Evolutionary conservation across 2,113 vertebrate genomes (phyloP).

Genomic region (Emydocephalus ijimae): DNA sequence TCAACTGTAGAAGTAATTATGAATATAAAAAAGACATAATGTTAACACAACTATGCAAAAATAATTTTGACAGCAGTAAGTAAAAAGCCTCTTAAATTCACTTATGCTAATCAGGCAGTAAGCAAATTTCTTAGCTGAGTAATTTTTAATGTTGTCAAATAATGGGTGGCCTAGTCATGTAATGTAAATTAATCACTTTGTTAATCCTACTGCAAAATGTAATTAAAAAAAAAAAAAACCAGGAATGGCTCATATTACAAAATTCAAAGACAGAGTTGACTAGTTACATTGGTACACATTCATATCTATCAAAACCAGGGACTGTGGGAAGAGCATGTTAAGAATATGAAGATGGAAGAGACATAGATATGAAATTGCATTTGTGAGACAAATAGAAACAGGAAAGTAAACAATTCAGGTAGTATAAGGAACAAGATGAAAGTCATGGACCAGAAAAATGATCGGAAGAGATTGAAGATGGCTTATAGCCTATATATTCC

Average conservation of each 20-base stretch:
- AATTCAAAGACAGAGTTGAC: not conserved
- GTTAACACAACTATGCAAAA: not conserved
- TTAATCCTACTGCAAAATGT: conserved; percentile 9
- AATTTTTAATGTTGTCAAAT: conserved; percentile 6
- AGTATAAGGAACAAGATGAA: not conserved
- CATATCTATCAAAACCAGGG: not conserved
- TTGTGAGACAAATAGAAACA: not conserved
- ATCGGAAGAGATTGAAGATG: not conserved
- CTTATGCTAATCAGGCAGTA: conserved; percentile 10
- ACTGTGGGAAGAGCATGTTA: not conserved
- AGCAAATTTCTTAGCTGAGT: conserved; percentile 12
- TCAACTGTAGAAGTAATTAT: not conserved
- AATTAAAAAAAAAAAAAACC: not conserved
- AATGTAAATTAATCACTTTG: conserved; percentile 3
- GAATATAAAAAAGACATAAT: not conserved
- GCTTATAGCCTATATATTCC: not conserved
- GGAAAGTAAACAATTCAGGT: not conserved
- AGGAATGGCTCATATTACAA: not conserved
- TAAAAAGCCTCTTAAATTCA: conserved; percentile 15
- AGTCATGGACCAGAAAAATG: not conserved
- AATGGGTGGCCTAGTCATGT: conserved; percentile 12
- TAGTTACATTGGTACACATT: not conserved
- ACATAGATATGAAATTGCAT: not conserved
- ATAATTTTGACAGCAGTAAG: not conserved
- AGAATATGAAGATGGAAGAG: not conserved